Conservation (phyloP, 1,140 invertebrate genomes). For the Colletes gigas region DNA sequence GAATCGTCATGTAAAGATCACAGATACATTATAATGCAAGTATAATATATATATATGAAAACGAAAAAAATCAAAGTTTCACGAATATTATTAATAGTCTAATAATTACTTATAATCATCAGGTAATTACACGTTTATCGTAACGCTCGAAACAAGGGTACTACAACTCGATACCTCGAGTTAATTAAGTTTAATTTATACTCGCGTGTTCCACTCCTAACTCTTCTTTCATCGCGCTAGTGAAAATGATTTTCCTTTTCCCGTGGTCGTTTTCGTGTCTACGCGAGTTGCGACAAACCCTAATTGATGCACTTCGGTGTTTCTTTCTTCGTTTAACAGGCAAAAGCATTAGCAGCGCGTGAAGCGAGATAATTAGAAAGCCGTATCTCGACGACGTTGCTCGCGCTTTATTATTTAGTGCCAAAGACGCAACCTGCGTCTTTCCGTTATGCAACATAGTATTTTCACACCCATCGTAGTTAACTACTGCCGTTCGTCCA, state of each 20-base stretch:
- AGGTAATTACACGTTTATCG: not conserved
- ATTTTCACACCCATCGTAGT: constrained; percentile 32
- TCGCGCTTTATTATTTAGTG: constrained; percentile 49
- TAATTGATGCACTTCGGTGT: constrained; percentile 7
- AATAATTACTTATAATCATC: not conserved
- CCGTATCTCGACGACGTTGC: constrained; percentile 22
- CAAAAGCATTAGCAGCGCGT: not conserved
- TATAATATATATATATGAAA: too few relatives aligned
- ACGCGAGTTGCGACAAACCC: constrained; percentile 21
- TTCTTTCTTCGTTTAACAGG: constrained; percentile 33
- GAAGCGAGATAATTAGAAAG: constrained; percentile 56
- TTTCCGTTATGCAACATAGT: constrained; percentile 51
- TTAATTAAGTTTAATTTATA: constrained; percentile 24
- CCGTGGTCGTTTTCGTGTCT: constrained; percentile 1
- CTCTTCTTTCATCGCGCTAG: not conserved
- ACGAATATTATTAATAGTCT: too few relatives aligned
- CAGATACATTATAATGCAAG: too few relatives aligned
- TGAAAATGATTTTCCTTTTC: constrained; percentile 24
- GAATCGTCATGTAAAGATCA: too few relatives aligned
- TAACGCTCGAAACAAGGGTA: not conserved
- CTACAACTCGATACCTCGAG: too few relatives aligned
- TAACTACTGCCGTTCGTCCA: constrained; percentile 4
- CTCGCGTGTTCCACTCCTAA: not conserved
- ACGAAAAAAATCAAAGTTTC: too few relatives aligned
- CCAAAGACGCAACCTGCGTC: constrained; percentile 36